Conservation (phyloP, 2,888 invertebrate genomes). For the Clostera curtula region DNA sequence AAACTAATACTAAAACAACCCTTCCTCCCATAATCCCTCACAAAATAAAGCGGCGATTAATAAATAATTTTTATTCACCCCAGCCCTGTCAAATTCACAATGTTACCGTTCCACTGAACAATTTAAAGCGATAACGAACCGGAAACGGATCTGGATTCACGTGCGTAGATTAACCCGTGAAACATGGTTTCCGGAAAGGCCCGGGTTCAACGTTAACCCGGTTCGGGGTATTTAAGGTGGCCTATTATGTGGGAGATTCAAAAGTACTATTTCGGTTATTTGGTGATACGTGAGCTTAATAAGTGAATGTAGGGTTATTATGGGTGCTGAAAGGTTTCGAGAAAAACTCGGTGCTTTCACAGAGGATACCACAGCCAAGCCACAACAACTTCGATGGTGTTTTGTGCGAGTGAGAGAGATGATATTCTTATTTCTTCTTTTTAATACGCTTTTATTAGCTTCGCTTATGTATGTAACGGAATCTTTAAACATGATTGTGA, state of each 20-base stretch:
- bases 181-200: slow-evolving; percentile 58
- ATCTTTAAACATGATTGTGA: no score
- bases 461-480: no score
- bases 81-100: slow-evolving; percentile 17
- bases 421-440: no score
- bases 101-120: slow-evolving; percentile 24
- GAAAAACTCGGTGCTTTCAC: no score
- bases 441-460: no score
- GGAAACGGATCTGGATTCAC: slow-evolving; percentile 55
- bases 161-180: slow-evolving; percentile 53
- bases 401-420: no score
- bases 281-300: slow-evolving; percentile 7
- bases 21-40: neutral
- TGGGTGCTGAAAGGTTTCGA: no score
- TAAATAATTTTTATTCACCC: slow-evolving; percentile 2
- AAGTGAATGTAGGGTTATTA: no score
- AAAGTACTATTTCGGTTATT: slow-evolving; percentile 16
- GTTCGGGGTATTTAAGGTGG: slow-evolving; percentile 17
- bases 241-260: slow-evolving; percentile 43
- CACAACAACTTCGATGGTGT: no score
- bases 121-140: slow-evolving; percentile 42
- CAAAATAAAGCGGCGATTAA: neutral
- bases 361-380: no score
- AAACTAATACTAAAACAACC: neutral
- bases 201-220: slow-evolving; percentile 28